Conservation (phyloP, 2,113 vertebrate genomes). For the Nanorana parkeri region DNA sequence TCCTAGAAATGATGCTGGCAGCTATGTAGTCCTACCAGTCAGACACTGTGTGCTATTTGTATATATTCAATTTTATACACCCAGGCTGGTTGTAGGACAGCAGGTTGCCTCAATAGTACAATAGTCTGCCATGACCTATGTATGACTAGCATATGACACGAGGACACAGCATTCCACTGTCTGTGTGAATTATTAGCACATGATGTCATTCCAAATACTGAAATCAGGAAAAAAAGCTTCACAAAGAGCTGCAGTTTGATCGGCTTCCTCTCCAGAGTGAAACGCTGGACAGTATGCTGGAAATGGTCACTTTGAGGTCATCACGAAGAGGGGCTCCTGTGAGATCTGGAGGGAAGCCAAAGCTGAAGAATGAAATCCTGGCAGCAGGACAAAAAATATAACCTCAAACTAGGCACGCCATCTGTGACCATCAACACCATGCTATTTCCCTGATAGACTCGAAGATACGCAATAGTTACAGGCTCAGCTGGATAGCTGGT, state of each 20-base stretch:
- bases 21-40: too few species aligned
- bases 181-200: too few species aligned
- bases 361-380: constrained; percentile 18
- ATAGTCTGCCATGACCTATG: too few species aligned
- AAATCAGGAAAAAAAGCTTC: not conserved
- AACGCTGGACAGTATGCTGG: not conserved
- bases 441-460: not conserved
- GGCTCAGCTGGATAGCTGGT: not conserved
- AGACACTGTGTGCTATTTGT: too few species aligned
- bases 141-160: too few species aligned
- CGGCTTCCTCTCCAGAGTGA: not conserved
- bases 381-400: constrained; percentile 18
- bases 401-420: constrained; percentile 8
- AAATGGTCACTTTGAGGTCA: constrained; percentile 40
- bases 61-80: too few species aligned
- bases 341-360: not conserved
- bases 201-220: too few species aligned
- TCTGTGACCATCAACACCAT: not conserved
- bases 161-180: too few species aligned
- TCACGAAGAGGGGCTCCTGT: not conserved
- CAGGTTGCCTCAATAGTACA: too few species aligned
- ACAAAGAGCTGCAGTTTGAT: not conserved
- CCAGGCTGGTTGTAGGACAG: too few species aligned
- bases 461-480: not conserved
- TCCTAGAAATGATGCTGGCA: too few species aligned